Evolutionary conservation across 2,797 vertebrate genomes (phyloP).

Genomic region (Oreochromis grahami): DNA sequence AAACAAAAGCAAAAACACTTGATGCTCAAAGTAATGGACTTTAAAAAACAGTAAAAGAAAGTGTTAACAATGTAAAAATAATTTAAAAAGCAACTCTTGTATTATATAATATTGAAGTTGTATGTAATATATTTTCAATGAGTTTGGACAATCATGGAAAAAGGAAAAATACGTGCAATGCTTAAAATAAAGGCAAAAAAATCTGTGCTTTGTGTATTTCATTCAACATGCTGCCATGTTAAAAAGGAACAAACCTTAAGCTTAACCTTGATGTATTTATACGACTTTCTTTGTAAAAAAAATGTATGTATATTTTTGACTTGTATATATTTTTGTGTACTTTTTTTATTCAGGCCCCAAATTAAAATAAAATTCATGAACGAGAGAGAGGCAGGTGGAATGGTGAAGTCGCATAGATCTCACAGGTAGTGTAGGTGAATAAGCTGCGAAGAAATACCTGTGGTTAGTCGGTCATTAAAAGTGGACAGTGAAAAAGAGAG

Average conservation of each 20-base stretch:
- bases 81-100: conserved; percentile 1
- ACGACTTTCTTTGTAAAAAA: not conserved
- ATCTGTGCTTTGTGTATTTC: conserved; percentile 1
- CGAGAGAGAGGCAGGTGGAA: not conserved
- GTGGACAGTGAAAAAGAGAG: not conserved
- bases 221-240: not conserved
- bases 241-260: not conserved
- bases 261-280: not conserved
- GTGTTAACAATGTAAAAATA: not conserved
- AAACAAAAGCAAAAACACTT: not conserved
- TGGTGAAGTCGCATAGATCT: not conserved
- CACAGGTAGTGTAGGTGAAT: not conserved
- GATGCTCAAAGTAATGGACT: not conserved
- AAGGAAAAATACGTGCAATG: conserved; percentile 5
- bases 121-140: conserved; percentile 54
- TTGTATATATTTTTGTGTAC: not conserved
- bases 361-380: not conserved
- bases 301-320: not conserved
- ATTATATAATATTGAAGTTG: conserved; percentile 25
- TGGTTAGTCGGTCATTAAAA: not conserved
- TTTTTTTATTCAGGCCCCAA: not conserved
- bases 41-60: not conserved
- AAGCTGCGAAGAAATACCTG: not conserved
- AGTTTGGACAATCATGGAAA: conserved; percentile 50
- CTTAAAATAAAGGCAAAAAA: conserved; percentile 33